These are phyloP conservation scores for Thunnus maccoyii DNA, from an alignment of 2,113 vertebrate genomes.

Conservation along the genomic window DNA sequence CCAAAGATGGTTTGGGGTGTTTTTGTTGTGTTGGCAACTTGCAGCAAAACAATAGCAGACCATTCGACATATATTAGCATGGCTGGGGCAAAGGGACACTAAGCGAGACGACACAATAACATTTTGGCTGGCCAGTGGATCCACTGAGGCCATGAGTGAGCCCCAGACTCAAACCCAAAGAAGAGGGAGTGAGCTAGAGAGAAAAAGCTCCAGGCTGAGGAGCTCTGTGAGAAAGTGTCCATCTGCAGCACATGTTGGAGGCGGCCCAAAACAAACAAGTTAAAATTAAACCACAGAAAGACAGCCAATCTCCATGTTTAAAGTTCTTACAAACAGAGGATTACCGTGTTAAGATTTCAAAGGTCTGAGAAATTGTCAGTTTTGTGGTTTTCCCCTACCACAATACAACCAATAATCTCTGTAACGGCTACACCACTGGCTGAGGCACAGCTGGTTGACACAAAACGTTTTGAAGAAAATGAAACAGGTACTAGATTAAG, in stretches of 20 bases:
- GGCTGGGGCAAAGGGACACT: slow-evolving; percentile 41
- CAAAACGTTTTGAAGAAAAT: slow-evolving; percentile 7
- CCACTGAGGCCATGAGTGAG: slow-evolving; percentile 43
- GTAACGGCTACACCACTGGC: slow-evolving; percentile 38
- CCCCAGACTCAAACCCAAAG: slow-evolving; percentile 40
- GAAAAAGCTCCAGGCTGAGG: slow-evolving; percentile 61
- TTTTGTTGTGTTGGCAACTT: slow-evolving; percentile 35
- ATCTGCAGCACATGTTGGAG: slow-evolving; percentile 79
- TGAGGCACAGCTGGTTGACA: slow-evolving; percentile 24
- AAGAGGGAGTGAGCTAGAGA: slow-evolving; percentile 39
- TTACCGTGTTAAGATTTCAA: slow-evolving; percentile 75
- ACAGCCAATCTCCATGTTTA: slow-evolving; percentile 74
- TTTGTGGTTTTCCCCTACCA: slow-evolving; percentile 63
- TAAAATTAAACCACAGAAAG: slow-evolving; percentile 85
- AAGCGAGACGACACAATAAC: slow-evolving; percentile 25
- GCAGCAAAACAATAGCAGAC: background rate
- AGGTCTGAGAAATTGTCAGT: slow-evolving; percentile 72
- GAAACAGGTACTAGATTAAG: background rate
- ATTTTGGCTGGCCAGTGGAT: slow-evolving; percentile 41
- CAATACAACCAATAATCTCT: slow-evolving; percentile 58
- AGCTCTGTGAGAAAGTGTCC: slow-evolving; percentile 83
- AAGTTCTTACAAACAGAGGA: slow-evolving; percentile 78
- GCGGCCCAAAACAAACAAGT: slow-evolving; percentile 84
- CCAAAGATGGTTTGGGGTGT: slow-evolving; percentile 9
- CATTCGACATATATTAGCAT: slow-evolving; percentile 6